Base-by-base conservation (phyloP, 2,113 vertebrate genomes). In the Cynocephalus volans region DNA sequence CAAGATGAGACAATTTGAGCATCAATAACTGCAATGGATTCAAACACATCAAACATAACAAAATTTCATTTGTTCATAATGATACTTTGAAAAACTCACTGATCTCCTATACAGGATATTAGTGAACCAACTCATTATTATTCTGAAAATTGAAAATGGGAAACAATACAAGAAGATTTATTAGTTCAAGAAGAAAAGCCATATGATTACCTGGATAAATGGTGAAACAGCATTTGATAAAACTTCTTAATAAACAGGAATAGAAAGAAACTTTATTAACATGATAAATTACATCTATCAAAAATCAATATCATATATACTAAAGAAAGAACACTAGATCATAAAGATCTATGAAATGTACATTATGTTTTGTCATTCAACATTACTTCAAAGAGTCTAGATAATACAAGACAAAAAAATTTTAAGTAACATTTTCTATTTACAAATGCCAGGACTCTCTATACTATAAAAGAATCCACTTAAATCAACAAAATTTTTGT, bases 281-380 rank as follows among this genome's bases (percentile, higher is more conserved):
- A 90, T 45, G 36, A 70, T 56, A 88, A 89, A 50, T n/a, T 11
- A 5, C 58, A 95, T 41, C 75, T 92, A 62, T 54, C 69, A 96
- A 69, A 70, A 86, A 76, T 65, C 54, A 92, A 84, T 0, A 89
- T 10, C 41, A 72, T 84, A 52, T 17, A 62, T 52, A 65, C 36
- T 67, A 75, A 84, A 89, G 15, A 70, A 72, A 12, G 91, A 96
- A 95, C 13, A 62, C 2, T 33, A 33, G n/a, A 79, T 84, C n/a
- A 95, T 75, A 64, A 95, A 95, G 19, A 72, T 19, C n/a, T 62
- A 82, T 56, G 77, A 90, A 93, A 90, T 31, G 3, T 33, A 41
- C 31, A 90, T 31, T 87, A 76, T 45, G 12, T 72, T 95, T 80
- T 75, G 28, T 76, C 81, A 95, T 48, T 82, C 36, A 77, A 93